Percentiles rank a stretch among this genome's conserved stretches.
phyloP scores from a whole-genome alignment of 2,113 vertebrate species.

The Bubalus kerabau region DNA sequence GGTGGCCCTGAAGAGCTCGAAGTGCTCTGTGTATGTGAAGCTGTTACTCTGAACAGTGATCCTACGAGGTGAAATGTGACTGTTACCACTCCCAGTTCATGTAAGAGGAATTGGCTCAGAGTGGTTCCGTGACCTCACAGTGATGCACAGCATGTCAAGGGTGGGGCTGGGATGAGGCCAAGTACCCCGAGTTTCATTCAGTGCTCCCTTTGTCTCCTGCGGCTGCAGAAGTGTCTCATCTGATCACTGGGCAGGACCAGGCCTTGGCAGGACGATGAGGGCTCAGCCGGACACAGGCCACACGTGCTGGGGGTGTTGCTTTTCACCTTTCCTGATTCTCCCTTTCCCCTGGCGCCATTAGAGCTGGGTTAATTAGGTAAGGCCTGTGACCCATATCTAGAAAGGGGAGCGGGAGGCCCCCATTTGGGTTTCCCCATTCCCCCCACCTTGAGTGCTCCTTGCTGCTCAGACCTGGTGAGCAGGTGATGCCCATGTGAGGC shows the following conservation, averaged over 20 bases:
- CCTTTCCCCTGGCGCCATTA: accelerated
- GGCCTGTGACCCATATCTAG: neutral
- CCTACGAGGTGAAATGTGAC: accelerated
- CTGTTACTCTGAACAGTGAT: accelerated
- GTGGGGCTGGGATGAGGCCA: neutral
- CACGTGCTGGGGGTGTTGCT: neutral
- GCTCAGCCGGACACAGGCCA: neutral
- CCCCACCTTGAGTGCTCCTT: accelerated
- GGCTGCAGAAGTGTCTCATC: neutral
- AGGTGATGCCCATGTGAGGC: accelerated
- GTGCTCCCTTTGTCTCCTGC: accelerated
- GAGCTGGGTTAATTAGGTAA: neutral
- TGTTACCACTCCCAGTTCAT: accelerated
- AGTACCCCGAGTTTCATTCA: neutral
- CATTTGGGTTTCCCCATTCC: no score
- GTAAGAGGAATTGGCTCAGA: neutral
- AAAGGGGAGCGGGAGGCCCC: neutral
- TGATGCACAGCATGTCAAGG: neutral
- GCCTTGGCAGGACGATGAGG: accelerated
- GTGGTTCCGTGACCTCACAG: neutral
- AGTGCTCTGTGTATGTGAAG: no score
- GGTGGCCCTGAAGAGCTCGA: neutral
- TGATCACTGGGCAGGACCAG: neutral
- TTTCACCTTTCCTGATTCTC: no score
- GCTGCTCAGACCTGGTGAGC: neutral